phyloP scores from a whole-genome alignment of 1,140 invertebrate species.

The Heliconius hermathena region DNA sequence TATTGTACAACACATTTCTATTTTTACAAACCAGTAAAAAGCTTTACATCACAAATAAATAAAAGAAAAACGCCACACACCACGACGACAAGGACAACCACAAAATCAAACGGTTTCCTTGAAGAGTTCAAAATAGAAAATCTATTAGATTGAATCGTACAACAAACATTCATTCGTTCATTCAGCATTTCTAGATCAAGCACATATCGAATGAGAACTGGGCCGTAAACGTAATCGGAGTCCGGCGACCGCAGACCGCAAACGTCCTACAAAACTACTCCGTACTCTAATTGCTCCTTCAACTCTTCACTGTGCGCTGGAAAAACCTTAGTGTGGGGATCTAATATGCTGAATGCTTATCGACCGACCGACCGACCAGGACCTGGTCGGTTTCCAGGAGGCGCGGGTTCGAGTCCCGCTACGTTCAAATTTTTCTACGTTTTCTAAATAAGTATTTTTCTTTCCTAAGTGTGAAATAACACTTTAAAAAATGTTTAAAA shows the following conservation, averaged over 20 bases:
- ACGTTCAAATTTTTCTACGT: no score
- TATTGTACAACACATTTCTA: no score
- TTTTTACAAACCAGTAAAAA: no score
- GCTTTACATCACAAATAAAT: no score
- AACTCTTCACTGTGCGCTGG: constrained; percentile 17
- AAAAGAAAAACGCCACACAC: no score
- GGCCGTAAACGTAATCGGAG: constrained; percentile 50
- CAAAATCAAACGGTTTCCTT: neutral
- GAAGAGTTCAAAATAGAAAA: constrained; percentile 2
- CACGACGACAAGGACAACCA: neutral
- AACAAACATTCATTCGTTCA: constrained; percentile 20
- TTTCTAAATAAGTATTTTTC: no score
- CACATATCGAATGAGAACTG: constrained; percentile 39
- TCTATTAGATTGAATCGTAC: constrained; percentile 4
- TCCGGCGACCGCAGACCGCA: constrained; percentile 49
- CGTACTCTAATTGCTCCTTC: constrained; percentile 40
- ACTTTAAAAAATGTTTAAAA: no score
- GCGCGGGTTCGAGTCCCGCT: no score
- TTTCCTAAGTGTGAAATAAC: no score
- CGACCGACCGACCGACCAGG: neutral
- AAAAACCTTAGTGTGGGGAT: constrained; percentile 24
- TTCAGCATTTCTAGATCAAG: constrained; percentile 18
- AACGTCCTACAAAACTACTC: constrained; percentile 40
- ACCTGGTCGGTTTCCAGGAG: no score
- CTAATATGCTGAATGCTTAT: constrained; percentile 10